Evolutionary conservation across 2,113 vertebrate species (phyloP), one percentile per base, ranked within the genome.

Genomic region (Marcusenius ussheri): DNA sequence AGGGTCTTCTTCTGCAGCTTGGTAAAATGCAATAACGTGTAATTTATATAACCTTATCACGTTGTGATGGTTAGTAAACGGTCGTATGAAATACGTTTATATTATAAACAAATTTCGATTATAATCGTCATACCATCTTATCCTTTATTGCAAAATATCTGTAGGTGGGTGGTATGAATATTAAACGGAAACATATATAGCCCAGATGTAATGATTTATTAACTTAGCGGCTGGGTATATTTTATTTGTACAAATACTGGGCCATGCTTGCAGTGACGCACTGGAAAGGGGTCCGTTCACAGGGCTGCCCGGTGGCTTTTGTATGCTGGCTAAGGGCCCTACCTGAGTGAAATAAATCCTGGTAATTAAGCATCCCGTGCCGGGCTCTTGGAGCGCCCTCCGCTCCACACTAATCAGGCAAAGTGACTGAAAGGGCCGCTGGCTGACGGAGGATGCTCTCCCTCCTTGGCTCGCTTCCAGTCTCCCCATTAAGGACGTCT

Each of bases 381-480:
- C 24, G 49, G 85, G 50, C 45, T 46, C 0, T 45, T 84, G 5
- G 10, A 21, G 83, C 83, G 83, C 46, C 42, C 83, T 84, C 42
- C 83, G 85, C 27, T 31, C 85, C 85, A 87, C 85, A 87, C 85
- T 87, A 87, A 87, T 87, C 85, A 53, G 50, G 49, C 50, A 87
- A 87, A 87, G 85, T 87, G 85, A 87, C 17, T 49, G 85, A 53
- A 87, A 49, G 85, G 50, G 49, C 47, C 83, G 19, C 35, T 42
- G 83, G 83, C 83, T 47, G 39, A 84, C 39, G 83, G 35, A 24
- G n/a, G 47, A 11, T 17, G 85, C n/a, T 53, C n/a, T 87, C 31
- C 27, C 49, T 87, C 17, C 31, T 87, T 87, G 85, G 85, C 85
- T 53, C 49, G 49, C n/a, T 39, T 87, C 85, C 85, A 51, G 50